Percentiles rank a stretch among this genome's conserved stretches.
Evolutionary conservation across 2,888 invertebrate genomes (phyloP).

Genomic region (Oxystoma pomonae): DNA sequence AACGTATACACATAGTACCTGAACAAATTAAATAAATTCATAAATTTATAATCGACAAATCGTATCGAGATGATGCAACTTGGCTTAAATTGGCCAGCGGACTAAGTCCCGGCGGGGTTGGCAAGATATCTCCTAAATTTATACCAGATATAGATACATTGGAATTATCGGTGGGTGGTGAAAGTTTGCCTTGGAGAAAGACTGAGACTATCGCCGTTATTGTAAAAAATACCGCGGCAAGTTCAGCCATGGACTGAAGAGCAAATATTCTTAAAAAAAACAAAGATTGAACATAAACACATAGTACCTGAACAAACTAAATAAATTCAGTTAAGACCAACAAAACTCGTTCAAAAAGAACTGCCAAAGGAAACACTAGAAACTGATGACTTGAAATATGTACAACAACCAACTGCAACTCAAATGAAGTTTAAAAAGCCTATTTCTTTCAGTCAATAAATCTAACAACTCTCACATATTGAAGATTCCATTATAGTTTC

Average conservation of each 20-base stretch:
- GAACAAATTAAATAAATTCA: slow-evolving; percentile 50
- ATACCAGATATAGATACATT: slow-evolving; percentile 44
- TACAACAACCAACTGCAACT: too few relatives aligned
- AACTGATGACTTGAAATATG: slow-evolving; percentile 54
- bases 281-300: slow-evolving; percentile 44
- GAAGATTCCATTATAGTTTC: slow-evolving; percentile 18
- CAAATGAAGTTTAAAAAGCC: too few relatives aligned
- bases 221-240: slow-evolving; percentile 31
- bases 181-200: slow-evolving; percentile 53
- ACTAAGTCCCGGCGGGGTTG: slow-evolving; percentile 40
- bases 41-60: too few relatives aligned
- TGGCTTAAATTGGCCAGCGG: slow-evolving; percentile 31
- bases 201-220: slow-evolving; percentile 20
- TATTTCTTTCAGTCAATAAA: too few relatives aligned
- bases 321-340: slow-evolving; percentile 53
- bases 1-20: slow-evolving; percentile 43
- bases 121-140: slow-evolving; percentile 36
- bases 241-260: slow-evolving; percentile 63
- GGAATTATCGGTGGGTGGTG: slow-evolving; percentile 52
- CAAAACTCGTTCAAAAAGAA: slow-evolving; percentile 43
- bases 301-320: slow-evolving; percentile 45
- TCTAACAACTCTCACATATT: too few relatives aligned
- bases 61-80: slow-evolving; percentile 34
- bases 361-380: slow-evolving; percentile 45
- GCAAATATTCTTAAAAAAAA: slow-evolving; percentile 54